Percentiles rank a stretch among this genome's conserved stretches.
phyloP scores from a whole-genome alignment of 2,113 vertebrate genomes.

The Cyphomyrus discorhynchus region DNA sequence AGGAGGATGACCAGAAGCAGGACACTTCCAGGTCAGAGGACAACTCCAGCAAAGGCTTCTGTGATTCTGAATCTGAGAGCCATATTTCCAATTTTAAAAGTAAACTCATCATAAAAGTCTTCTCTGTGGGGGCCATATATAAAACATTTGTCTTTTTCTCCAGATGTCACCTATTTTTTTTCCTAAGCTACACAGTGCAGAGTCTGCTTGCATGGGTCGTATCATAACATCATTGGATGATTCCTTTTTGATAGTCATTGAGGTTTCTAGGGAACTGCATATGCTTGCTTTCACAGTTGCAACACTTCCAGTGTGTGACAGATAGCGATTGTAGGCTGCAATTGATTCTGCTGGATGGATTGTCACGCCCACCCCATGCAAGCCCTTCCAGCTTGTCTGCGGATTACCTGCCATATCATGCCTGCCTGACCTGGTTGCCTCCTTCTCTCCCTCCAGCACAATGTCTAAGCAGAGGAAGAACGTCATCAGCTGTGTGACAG shows the following conservation, averaged over 20 bases:
- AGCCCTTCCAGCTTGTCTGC: background rate
- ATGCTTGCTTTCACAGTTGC: background rate
- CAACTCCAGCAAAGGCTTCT: background rate
- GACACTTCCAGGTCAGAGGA: conserved; percentile 78
- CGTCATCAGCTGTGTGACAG: conserved; percentile 96
- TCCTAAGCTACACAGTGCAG: background rate
- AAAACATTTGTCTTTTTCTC: background rate
- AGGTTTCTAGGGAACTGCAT: background rate
- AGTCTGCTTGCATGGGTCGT: background rate
- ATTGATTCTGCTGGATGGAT: background rate
- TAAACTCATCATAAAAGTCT: background rate
- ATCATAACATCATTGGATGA: background rate
- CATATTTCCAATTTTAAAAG: background rate
- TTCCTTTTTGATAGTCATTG: background rate
- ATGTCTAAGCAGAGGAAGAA: conserved; percentile 87
- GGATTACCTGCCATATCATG: background rate
- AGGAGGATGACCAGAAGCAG: conserved; percentile 94
- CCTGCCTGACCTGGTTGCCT: background rate
- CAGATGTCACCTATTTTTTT: background rate
- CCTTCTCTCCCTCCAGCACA: conserved; percentile 49
- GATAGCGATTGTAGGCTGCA: background rate
- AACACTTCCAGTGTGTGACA: background rate
- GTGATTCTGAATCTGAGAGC: background rate
- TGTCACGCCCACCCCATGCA: background rate
- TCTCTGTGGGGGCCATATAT: background rate